A percentile compares a stretch with the other conserved stretches of the same genome.
phyloP scores from a whole-genome alignment of 2,797 vertebrate genomes.

The Schizopygopsis pylzovi region DNA sequence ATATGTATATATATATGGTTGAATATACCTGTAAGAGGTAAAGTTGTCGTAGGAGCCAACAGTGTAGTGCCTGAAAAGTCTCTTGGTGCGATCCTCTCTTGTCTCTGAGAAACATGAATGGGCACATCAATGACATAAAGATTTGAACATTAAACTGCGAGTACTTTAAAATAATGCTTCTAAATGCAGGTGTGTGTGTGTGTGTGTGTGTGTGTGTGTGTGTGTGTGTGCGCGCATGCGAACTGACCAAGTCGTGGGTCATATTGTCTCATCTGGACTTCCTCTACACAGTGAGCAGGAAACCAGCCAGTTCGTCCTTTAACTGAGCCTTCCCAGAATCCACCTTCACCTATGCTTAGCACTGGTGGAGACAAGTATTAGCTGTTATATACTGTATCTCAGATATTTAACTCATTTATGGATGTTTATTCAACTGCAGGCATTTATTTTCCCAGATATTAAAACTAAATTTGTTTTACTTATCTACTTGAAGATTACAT shows the following conservation, averaged over 20 bases:
- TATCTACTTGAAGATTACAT: background rate
- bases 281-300: constrained; percentile 96
- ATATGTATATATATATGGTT: background rate
- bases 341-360: constrained; percentile 95
- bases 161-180: background rate
- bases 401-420: background rate
- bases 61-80: constrained; percentile 96
- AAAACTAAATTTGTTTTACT: background rate
- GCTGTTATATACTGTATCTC: background rate
- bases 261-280: constrained; percentile 97
- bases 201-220: background rate
- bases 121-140: background rate
- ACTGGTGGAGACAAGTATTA: constrained; percentile 70
- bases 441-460: background rate
- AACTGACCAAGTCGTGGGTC: constrained; percentile 90
- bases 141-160: background rate
- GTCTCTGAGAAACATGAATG: constrained; percentile 82
- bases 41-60: constrained; percentile 97
- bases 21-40: constrained; percentile 87
- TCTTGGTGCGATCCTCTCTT: constrained; percentile 94
- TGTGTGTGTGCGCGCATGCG: background rate
- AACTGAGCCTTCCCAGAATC: constrained; percentile 96
- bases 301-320: constrained; percentile 98
- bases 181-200: constrained; percentile 13
- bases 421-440: constrained; percentile 4